These are phyloP conservation scores for Sakesphorus luctuosus DNA, from an alignment of 2,113 vertebrate species.

Conservation along the genomic window DNA sequence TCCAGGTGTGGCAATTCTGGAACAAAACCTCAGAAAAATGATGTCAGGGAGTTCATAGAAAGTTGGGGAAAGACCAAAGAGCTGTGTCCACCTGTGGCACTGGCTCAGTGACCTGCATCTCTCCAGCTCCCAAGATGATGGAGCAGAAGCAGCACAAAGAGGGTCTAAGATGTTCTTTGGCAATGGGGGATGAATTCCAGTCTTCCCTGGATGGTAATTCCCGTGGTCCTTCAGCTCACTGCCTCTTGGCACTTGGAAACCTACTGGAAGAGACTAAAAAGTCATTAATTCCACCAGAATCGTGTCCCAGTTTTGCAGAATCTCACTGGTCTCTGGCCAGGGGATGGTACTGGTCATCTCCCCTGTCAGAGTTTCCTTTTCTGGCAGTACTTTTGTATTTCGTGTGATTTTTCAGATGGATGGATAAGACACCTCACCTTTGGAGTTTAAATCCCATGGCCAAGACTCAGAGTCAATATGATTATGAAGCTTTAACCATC, in stretches of 20 bases:
- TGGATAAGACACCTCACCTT: rapidly evolving
- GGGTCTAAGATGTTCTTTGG: neutral
- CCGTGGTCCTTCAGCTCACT: neutral
- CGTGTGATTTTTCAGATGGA: neutral
- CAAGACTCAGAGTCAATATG: neutral
- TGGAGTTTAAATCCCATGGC: neutral
- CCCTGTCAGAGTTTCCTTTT: neutral
- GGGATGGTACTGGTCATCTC: neutral
- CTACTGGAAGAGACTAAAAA: neutral
- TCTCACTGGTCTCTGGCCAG: neutral
- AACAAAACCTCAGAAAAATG: neutral
- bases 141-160: neutral
- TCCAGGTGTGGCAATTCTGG: neutral
- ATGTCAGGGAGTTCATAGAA: neutral
- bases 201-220: no score
- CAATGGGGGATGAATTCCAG: neutral
- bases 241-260: neutral
- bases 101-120: neutral
- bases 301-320: neutral
- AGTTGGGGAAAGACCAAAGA: neutral
- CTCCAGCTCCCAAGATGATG: rapidly evolving
- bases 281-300: neutral
- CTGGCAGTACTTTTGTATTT: neutral
- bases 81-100: neutral
- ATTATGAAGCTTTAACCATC: neutral